These are phyloP conservation scores for Rhadina sibilatrix DNA, from an alignment of 2,113 vertebrate species.

Conservation along the genomic window DNA sequence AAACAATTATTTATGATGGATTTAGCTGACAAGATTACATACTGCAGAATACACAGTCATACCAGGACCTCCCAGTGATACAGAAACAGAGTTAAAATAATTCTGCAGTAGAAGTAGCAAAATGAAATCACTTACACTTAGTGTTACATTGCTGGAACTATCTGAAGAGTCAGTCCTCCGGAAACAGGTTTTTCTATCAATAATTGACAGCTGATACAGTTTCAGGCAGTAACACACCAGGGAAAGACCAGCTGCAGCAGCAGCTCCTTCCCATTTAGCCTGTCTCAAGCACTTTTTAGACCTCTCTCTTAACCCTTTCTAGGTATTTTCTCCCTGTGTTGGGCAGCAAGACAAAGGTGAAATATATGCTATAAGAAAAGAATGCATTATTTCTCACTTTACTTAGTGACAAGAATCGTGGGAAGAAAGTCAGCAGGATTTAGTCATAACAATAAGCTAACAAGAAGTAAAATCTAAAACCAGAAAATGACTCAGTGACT, in stretches of 20 bases:
- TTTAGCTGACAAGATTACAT: background rate
- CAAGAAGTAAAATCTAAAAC: conserved; percentile 20
- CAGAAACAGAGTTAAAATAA: background rate
- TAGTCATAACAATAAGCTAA: conserved; percentile 44
- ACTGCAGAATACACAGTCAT: background rate
- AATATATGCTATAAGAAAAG: background rate
- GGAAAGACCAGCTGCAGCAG: background rate
- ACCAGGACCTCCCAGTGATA: background rate
- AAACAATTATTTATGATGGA: background rate
- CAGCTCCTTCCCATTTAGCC: background rate
- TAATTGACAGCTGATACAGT: conserved; percentile 17
- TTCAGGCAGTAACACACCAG: background rate
- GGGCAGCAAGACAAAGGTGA: background rate
- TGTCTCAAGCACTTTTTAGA: background rate
- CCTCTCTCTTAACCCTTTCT: conserved; percentile 21
- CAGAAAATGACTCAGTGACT: conserved; percentile 38
- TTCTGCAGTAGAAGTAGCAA: background rate
- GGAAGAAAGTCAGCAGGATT: conserved; percentile 23
- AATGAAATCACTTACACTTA: background rate
- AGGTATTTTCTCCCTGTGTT: background rate
- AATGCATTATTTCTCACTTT: background rate
- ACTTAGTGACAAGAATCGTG: background rate
- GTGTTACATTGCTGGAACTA: background rate
- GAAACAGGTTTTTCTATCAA: conserved; percentile 21
- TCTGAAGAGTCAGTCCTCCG: background rate